Percentiles rank a stretch among this genome's conserved stretches.
These are phyloP conservation scores for Calephelis nemesis DNA, from an alignment of 1,140 invertebrate species.

Conservation along the genomic window DNA sequence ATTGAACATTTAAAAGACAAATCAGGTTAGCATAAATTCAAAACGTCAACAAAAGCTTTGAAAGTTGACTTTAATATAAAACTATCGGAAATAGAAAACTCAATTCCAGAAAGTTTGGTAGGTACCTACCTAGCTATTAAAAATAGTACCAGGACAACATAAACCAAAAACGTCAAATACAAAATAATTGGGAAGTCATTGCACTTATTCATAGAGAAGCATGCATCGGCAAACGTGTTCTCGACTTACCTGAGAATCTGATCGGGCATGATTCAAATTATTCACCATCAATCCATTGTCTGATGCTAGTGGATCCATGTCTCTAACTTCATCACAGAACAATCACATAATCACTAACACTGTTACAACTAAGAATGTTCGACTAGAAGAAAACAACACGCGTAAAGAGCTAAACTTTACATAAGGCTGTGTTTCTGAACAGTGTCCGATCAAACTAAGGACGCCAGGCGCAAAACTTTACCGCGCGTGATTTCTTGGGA, in stretches of 20 bases:
- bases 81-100: too few relatives aligned
- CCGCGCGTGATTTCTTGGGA: constrained; percentile 75
- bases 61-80: too few relatives aligned
- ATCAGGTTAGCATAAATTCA: too few relatives aligned
- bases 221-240: constrained; percentile 68
- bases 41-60: too few relatives aligned
- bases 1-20: too few relatives aligned
- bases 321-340: constrained; percentile 57
- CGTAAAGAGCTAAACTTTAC: constrained; percentile 3
- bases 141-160: not conserved
- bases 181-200: constrained; percentile 64
- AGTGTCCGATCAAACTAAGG: constrained; percentile 64
- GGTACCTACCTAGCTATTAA: too few relatives aligned
- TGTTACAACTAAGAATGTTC: constrained; percentile 25
- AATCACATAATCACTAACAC: constrained; percentile 15
- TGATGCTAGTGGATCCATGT: constrained; percentile 70
- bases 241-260: constrained; percentile 74
- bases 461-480: constrained; percentile 76
- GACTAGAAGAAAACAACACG: constrained; percentile 19
- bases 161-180: not conserved
- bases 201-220: constrained; percentile 68
- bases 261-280: constrained; percentile 75
- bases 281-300: constrained; percentile 74
- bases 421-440: constrained; percentile 34
- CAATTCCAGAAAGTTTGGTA: too few relatives aligned